These are phyloP conservation scores for Lasioglossum morio DNA, from an alignment of 2,888 invertebrate species.

Conservation along the genomic window DNA sequence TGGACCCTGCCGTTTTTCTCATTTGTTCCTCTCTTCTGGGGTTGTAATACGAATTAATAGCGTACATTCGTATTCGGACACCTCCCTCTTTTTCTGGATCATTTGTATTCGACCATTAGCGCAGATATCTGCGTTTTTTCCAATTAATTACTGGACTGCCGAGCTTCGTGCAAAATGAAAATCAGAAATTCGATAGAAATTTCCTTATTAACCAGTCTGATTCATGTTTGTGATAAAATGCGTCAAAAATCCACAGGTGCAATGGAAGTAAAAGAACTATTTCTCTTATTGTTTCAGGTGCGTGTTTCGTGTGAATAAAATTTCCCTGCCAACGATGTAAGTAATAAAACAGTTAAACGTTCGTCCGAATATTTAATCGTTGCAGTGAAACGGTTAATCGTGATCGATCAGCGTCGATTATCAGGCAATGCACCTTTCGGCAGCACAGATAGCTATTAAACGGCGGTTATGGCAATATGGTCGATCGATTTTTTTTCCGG, in stretches of 20 bases:
- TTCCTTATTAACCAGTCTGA: background rate
- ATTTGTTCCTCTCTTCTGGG: background rate
- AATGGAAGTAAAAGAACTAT: background rate
- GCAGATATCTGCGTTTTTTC: background rate
- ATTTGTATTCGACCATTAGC: background rate
- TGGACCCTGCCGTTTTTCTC: background rate
- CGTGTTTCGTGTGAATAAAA: background rate
- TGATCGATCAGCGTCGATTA: constrained; percentile 5
- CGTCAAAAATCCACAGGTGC: background rate
- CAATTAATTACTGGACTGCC: background rate
- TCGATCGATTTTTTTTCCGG: constrained; percentile 60
- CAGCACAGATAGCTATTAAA: constrained; percentile 45
- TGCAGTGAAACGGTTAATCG: background rate
- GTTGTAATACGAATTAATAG: constrained; percentile 9
- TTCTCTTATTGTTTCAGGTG: background rate
- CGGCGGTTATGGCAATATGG: constrained; percentile 49
- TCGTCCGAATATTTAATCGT: background rate
- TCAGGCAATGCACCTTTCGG: background rate
- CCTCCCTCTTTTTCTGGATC: background rate
- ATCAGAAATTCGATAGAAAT: background rate
- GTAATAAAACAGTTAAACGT: background rate
- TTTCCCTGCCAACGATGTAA: background rate
- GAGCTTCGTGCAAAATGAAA: background rate
- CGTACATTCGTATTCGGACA: background rate
- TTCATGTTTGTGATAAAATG: too few species aligned